Evolutionary conservation across 2,113 vertebrate genomes (phyloP).

Genomic region (Caranx ignobilis): DNA sequence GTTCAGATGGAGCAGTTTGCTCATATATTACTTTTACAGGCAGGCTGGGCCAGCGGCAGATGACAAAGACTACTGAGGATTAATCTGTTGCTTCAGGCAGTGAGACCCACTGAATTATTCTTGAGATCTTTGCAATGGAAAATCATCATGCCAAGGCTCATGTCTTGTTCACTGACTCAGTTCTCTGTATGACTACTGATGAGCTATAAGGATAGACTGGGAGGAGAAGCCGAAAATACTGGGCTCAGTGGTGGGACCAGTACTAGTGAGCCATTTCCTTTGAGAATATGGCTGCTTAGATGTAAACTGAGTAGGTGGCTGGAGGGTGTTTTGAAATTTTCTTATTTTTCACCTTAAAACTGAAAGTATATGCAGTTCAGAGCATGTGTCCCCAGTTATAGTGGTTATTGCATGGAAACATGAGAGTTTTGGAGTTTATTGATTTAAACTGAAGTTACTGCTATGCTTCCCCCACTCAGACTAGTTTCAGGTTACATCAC

Average conservation of each 20-base stretch:
- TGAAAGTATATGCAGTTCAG: background rate
- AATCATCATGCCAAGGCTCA: slow-evolving; percentile 40
- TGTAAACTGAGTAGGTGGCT: slow-evolving; percentile 13
- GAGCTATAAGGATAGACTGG: slow-evolving; percentile 22
- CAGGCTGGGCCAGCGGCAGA: slow-evolving; percentile 3
- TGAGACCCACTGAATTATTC: slow-evolving; percentile 50
- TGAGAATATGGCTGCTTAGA: background rate
- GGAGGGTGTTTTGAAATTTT: slow-evolving; percentile 3
- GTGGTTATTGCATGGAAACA: background rate
- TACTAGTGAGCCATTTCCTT: background rate
- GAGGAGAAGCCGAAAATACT: slow-evolving; percentile 1
- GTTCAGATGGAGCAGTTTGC: slow-evolving; percentile 26
- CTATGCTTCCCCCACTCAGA: too few species aligned
- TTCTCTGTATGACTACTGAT: slow-evolving; percentile 43
- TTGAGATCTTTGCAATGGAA: slow-evolving; percentile 34
- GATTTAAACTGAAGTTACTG: background rate
- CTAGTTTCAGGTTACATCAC: too few species aligned
- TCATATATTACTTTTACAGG: slow-evolving; percentile 30
- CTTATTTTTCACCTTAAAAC: background rate
- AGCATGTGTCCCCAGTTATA: background rate
- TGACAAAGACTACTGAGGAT: slow-evolving; percentile 49
- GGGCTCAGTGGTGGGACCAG: slow-evolving; percentile 16
- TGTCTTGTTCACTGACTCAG: slow-evolving; percentile 46
- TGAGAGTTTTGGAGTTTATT: background rate
- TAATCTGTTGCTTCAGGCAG: slow-evolving; percentile 55